Evolutionary conservation across 2,888 invertebrate species (phyloP).

Genomic region (Drosophila lutescens): DNA sequence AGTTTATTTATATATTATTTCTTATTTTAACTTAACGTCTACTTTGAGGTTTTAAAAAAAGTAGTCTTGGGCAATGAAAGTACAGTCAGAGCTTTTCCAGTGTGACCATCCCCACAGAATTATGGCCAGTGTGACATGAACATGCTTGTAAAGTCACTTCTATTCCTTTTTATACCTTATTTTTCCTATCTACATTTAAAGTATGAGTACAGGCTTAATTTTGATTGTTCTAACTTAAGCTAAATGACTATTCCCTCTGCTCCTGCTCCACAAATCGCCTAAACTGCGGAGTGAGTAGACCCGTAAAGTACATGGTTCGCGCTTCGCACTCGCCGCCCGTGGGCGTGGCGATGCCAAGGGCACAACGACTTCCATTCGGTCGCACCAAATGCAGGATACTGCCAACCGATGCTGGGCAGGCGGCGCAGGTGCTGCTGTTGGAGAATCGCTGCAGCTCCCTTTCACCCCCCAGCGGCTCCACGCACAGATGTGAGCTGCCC

Average conservation of each 20-base stretch:
- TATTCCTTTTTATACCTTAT: not conserved
- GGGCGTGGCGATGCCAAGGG: constrained; percentile 66
- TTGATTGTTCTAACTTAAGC: constrained; percentile 1
- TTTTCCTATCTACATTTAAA: not conserved
- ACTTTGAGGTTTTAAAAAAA: not conserved
- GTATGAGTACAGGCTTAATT: not conserved
- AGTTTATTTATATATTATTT: not conserved
- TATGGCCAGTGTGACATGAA: not conserved
- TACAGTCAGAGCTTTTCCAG: not conserved
- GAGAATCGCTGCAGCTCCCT: constrained; percentile 11
- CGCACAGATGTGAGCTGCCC: constrained; percentile 50
- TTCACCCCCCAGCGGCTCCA: constrained; percentile 28
- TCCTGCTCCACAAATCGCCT: constrained; percentile 52
- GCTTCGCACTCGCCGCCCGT: constrained; percentile 51
- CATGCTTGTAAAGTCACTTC: not conserved
- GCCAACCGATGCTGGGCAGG: constrained; percentile 55
- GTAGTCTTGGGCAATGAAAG: constrained; percentile 9
- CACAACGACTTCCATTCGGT: constrained; percentile 59
- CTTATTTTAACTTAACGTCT: not conserved
- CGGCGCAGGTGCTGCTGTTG: constrained; percentile 40
- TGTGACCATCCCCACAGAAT: not conserved
- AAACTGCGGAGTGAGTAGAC: constrained; percentile 40
- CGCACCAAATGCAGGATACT: constrained; percentile 61
- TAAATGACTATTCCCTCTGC: constrained; percentile 14
- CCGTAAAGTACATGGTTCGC: constrained; percentile 58